phyloP scores from a whole-genome alignment of 2,888 invertebrate species.

The Xestia ashworthii region DNA sequence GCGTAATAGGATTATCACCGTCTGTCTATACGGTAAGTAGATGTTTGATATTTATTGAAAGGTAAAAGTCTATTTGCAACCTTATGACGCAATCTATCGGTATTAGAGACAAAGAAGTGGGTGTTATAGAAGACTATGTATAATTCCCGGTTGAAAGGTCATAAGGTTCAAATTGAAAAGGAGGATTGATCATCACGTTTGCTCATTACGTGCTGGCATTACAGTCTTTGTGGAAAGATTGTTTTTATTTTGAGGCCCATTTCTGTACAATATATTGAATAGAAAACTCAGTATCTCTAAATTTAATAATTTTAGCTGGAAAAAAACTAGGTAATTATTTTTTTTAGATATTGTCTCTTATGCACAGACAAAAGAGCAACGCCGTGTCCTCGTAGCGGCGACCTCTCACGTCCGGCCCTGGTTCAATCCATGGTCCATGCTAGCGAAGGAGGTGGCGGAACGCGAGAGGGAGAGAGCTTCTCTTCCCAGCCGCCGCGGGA shows the following conservation, averaged over 20 bases:
- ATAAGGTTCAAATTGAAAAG: not conserved
- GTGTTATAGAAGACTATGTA: not conserved
- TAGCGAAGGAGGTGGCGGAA: too few relatives aligned
- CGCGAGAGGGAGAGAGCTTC: too few relatives aligned
- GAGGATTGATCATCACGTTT: not conserved
- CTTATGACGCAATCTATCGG: not conserved
- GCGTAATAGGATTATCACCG: constrained; percentile 1
- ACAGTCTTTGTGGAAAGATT: not conserved
- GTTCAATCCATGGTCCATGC: too few relatives aligned
- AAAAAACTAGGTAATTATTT: not conserved
- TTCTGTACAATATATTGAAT: not conserved
- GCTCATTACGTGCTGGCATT: not conserved
- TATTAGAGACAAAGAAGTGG: not conserved
- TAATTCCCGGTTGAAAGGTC: not conserved
- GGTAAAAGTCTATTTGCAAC: not conserved
- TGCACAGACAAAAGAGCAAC: too few relatives aligned
- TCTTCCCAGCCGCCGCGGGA: too few relatives aligned
- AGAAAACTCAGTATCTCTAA: not conserved
- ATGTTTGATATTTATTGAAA: not conserved
- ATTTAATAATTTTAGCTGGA: not conserved
- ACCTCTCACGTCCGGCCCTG: too few relatives aligned
- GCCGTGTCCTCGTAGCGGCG: too few relatives aligned
- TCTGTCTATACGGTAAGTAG: not conserved
- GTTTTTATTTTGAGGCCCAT: not conserved
- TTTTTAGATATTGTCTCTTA: not conserved